Percentiles rank a stretch among this genome's conserved stretches.
phyloP scores from a whole-genome alignment of 2,888 invertebrate genomes.

The Liposcelis brunnea region DNA sequence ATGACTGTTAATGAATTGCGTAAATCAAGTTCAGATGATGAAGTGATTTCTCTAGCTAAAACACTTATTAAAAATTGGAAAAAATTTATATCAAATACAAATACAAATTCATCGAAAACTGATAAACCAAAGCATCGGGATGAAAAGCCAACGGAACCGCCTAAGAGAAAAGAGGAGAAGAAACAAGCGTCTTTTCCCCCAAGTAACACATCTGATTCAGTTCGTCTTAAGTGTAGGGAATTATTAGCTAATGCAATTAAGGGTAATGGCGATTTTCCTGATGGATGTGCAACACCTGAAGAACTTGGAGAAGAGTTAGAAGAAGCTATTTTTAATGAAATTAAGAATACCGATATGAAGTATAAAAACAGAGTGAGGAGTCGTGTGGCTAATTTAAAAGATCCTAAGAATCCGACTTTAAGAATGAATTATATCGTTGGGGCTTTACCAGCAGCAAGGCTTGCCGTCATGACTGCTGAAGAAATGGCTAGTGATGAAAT shows the following conservation, averaged over 20 bases:
- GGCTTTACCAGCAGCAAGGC: constrained; percentile 57
- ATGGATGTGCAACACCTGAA: constrained; percentile 67
- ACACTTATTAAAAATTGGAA: constrained; percentile 97
- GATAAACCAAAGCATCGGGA: constrained; percentile 34
- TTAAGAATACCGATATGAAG: constrained; percentile 85
- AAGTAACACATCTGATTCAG: constrained; percentile 56
- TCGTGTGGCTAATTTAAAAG: constrained; percentile 92
- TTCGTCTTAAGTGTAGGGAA: constrained; percentile 83
- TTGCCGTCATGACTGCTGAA: constrained; percentile 93
- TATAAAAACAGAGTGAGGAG: constrained; percentile 93
- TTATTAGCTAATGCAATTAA: constrained; percentile 66
- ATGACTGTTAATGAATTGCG: constrained; percentile 96
- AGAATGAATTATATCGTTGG: constrained; percentile 85
- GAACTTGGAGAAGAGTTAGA: constrained; percentile 82
- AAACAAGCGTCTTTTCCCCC: constrained; percentile 46
- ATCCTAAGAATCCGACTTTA: constrained; percentile 84
- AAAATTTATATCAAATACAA: constrained; percentile 58
- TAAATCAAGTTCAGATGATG: constrained; percentile 87
- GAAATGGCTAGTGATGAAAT: constrained; percentile 99
- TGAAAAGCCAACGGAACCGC: constrained; percentile 47
- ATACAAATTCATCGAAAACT: constrained; percentile 20
- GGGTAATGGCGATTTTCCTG: constrained; percentile 31
- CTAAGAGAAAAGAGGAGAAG: constrained; percentile 24
- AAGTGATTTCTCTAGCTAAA: constrained; percentile 86
- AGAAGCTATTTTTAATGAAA: constrained; percentile 78